Evolutionary conservation across 2,113 vertebrate species (phyloP).

Genomic region (Catharus fuscescens): DNA sequence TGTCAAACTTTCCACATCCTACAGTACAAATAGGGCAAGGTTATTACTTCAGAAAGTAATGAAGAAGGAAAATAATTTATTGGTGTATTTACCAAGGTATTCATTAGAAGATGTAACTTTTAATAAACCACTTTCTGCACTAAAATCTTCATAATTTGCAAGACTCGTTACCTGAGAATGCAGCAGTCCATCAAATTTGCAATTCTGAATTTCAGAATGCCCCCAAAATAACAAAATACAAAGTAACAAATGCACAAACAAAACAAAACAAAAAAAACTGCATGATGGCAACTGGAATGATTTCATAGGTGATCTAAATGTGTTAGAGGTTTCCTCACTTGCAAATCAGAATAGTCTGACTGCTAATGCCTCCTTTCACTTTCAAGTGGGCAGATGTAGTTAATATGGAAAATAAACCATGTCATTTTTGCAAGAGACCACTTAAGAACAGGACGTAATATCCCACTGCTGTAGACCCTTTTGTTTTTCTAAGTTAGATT

Average conservation of each 20-base stretch:
- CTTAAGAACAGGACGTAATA: neutral
- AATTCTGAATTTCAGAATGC: neutral
- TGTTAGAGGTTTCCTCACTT: neutral
- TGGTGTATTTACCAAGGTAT: neutral
- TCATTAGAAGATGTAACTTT: neutral
- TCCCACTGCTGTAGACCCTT: neutral
- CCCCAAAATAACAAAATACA: neutral
- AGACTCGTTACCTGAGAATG: neutral
- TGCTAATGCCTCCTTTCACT: neutral
- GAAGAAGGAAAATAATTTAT: neutral
- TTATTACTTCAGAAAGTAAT: neutral
- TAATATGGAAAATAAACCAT: neutral
- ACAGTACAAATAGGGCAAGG: neutral
- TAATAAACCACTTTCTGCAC: neutral
- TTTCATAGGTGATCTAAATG: neutral
- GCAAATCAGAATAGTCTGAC: neutral
- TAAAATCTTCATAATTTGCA: neutral
- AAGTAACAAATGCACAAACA: neutral
- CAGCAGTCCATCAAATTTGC: neutral
- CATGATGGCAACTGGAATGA: fast-evolving
- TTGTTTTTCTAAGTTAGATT: neutral
- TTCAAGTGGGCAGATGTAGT: neutral
- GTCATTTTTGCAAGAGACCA: neutral
- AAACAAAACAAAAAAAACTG: neutral
- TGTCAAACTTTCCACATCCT: neutral